Conservation (phyloP, 2,888 invertebrate genomes). For the Lasiommata megera region DNA sequence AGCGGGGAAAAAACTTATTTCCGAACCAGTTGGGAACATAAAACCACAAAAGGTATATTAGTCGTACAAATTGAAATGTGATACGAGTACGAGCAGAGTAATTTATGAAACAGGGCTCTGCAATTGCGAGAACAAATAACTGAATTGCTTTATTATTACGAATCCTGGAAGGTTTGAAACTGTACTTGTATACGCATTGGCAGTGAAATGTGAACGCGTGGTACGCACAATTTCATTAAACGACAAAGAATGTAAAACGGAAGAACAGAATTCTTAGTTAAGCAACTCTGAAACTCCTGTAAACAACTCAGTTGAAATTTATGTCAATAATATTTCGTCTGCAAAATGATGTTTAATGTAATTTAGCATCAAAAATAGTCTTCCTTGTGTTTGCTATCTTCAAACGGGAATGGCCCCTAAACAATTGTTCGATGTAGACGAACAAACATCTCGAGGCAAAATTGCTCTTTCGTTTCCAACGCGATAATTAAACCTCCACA, state of each 20-base stretch:
- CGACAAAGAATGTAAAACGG: background rate
- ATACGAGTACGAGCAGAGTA: no score
- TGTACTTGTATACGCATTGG: no score
- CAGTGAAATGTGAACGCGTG: no score
- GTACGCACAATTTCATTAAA: no score
- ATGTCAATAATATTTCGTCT: conserved; percentile 14
- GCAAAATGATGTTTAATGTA: conserved; percentile 18
- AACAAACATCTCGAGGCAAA: conserved; percentile 18
- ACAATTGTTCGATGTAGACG: conserved; percentile 17
- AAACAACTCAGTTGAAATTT: conserved; percentile 2
- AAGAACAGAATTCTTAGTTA: background rate
- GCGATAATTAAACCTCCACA: conserved; percentile 14
- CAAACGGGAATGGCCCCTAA: conserved; percentile 11
- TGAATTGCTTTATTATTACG: no score
- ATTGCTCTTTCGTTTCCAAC: conserved; percentile 14
- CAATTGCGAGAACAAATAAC: no score
- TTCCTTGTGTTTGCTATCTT: conserved; percentile 12
- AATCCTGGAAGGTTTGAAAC: no score
- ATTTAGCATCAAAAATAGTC: conserved; percentile 15
- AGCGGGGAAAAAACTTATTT: no score
- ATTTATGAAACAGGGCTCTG: no score
- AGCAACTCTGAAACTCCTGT: background rate
- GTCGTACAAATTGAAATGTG: no score
- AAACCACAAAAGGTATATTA: no score
- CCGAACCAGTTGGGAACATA: no score